Evolutionary conservation across 1,140 invertebrate species (phyloP).

Genomic region (Cherax quadricarinatus): DNA sequence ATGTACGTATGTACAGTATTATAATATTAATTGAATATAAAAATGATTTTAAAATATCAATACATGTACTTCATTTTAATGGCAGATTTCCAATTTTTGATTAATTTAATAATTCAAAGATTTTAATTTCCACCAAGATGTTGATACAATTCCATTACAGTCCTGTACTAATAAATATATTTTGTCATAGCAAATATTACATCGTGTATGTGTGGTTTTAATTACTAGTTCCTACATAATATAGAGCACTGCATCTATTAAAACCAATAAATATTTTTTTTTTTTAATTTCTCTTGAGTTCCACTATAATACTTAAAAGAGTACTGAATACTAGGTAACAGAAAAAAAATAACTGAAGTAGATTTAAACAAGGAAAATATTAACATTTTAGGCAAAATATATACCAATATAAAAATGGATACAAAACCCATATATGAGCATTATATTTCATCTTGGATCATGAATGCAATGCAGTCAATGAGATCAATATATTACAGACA

Average conservation of each 20-base stretch:
- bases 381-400: background rate
- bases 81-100: background rate
- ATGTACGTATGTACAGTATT: background rate
- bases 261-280: too few species aligned
- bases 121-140: background rate
- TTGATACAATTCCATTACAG: background rate
- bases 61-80: background rate
- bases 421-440: slow-evolving; percentile 26
- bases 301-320: background rate
- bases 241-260: too few species aligned
- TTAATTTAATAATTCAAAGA: background rate
- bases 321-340: background rate
- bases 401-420: slow-evolving; percentile 2
- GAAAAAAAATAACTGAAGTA: background rate
- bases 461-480: slow-evolving; percentile 4
- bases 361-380: background rate
- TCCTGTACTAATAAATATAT: background rate
- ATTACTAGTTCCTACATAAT: background rate
- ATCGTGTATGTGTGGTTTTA: background rate
- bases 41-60: background rate
- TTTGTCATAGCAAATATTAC: background rate
- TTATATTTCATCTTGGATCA: background rate
- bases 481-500: slow-evolving; percentile 22
- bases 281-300: too few species aligned
- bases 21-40: background rate